These are phyloP conservation scores for Euproctis similis DNA, from an alignment of 2,888 invertebrate species.

Conservation along the genomic window DNA sequence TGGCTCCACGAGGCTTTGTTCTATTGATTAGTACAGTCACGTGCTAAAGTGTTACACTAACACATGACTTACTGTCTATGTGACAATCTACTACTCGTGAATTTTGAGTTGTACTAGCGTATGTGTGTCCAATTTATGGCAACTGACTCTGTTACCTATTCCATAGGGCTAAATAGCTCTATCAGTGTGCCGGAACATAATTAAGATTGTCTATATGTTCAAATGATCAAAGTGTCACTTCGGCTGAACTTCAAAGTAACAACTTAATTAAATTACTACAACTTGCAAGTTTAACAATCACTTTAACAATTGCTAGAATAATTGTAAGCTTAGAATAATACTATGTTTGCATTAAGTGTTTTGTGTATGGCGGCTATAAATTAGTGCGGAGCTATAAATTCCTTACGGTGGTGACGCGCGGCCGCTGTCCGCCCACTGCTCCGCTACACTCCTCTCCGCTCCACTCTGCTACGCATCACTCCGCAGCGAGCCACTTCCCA, in stretches of 20 bases:
- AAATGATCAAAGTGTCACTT: too few relatives aligned
- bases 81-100: not conserved
- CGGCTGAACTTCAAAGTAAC: too few relatives aligned
- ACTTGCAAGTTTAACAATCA: too few relatives aligned
- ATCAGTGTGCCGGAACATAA: too few relatives aligned
- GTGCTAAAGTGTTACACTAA: not conserved
- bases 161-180: too few relatives aligned
- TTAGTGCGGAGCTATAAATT: slow-evolving; percentile 58
- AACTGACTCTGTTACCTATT: too few relatives aligned
- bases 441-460: too few relatives aligned
- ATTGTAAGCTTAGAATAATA: slow-evolving; percentile 35
- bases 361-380: slow-evolving; percentile 43
- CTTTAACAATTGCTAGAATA: slow-evolving; percentile 24
- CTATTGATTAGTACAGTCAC: slow-evolving; percentile 1
- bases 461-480: too few relatives aligned
- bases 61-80: not conserved
- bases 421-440: slow-evolving; percentile 34
- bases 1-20: slow-evolving; percentile 6
- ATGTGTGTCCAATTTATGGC: too few relatives aligned
- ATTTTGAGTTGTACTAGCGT: not conserved
- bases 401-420: slow-evolving; percentile 38
- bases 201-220: too few relatives aligned
- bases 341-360: slow-evolving; percentile 55
- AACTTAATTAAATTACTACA: too few relatives aligned
- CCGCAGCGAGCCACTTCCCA: slow-evolving; percentile 2